Evolutionary conservation across 1,140 invertebrate genomes (phyloP), one percentile per base, ranked within the genome.

Genomic region (Sycophaga agraensis): DNA sequence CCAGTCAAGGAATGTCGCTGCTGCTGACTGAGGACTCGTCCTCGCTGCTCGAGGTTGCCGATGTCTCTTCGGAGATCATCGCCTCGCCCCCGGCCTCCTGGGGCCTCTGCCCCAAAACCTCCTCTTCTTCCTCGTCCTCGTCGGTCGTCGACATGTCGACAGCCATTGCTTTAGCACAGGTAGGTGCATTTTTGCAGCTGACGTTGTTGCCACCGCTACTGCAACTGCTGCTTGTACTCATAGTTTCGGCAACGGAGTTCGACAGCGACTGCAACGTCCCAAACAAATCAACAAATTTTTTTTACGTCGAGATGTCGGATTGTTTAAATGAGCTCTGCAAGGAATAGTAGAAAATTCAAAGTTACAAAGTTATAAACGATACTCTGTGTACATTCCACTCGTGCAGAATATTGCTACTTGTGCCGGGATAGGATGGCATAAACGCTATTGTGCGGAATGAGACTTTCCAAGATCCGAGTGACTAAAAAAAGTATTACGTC

Each of bases 31-130:
- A 80, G 26, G 80, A 78, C 50, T 81, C 79, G 37, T 81, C 79
- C 64, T 78, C 80, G 50, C 77, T 80, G 0, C 77, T 78, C 0
- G 78, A 78, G 4, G 79, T 80, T 0, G 77, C 75, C 5, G 79
- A 82, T 0, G 79, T 72, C 46, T 82, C 79, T 42, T 82, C 81
- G 5, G 81, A 82, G 22, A 82, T 81, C 81, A 82, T 82, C 0
- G 81, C 81, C 45, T 82, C 81, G 7, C 81, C 81, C 8, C 79
- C 81, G 5, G 81, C 78, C 53, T 82, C 81, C 48, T 82, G 80
- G 0, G 80, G 80, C 12, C 54, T 45, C 17, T 63, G 61, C 1
- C 61, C 61, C 0, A 19, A 21, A 1, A n/a, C 39, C 12, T 63
- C 61, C 11, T 76, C 72, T 19, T 70, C 72, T 16, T 68, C 69